Conservation (phyloP, 2,797 vertebrate genomes). For the Mycteria americana region DNA sequence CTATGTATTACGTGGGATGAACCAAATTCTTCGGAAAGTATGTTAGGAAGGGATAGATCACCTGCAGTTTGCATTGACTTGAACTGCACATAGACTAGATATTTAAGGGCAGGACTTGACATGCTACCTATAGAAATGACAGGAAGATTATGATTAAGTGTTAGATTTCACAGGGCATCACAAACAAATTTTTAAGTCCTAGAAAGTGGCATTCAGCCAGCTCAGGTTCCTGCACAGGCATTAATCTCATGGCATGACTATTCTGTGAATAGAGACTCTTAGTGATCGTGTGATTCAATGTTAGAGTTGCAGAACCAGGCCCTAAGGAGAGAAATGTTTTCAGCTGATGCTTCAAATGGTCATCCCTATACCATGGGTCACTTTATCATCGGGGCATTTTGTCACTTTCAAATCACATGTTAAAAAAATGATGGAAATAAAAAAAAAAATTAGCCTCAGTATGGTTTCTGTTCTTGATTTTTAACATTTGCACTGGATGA, state of each 20-base stretch:
- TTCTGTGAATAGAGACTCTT: neutral
- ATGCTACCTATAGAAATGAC: neutral
- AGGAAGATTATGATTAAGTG: neutral
- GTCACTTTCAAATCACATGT: neutral
- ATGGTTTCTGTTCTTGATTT: neutral
- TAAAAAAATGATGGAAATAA: neutral
- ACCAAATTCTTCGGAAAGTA: neutral
- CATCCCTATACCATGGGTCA: neutral
- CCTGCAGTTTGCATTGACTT: neutral
- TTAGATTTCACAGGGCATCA: neutral
- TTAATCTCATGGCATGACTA: neutral
- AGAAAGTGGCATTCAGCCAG: neutral
- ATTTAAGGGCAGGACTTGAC: neutral
- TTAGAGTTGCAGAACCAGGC: neutral
- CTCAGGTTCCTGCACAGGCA: neutral
- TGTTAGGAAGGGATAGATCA: neutral
- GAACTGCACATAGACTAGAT: neutral
- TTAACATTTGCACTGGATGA: neutral
- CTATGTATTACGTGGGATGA: neutral
- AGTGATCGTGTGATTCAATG: neutral
- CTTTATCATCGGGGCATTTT: neutral
- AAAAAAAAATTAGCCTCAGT: neutral
- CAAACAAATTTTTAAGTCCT: neutral
- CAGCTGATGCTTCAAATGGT: neutral
- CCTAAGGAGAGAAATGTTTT: neutral